phyloP scores from a whole-genome alignment of 2,797 vertebrate genomes.

The Galaxias olidus region DNA sequence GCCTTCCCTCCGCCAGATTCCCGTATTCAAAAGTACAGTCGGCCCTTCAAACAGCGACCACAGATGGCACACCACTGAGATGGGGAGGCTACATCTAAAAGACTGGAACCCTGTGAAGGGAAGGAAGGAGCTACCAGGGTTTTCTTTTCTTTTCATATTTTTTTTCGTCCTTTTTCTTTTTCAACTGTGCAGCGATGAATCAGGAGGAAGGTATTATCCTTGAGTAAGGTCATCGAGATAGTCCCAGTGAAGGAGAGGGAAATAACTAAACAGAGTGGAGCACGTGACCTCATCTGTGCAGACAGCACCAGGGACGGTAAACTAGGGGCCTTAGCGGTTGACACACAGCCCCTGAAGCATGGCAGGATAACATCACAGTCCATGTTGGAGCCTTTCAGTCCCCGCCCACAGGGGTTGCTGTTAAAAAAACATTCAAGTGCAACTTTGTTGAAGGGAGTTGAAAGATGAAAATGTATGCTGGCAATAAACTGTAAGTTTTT shows the following conservation, averaged over 20 bases:
- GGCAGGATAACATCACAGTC: slow-evolving; percentile 49
- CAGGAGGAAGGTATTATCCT: slow-evolving; percentile 40
- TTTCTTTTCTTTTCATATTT: background rate
- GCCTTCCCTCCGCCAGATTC: slow-evolving; percentile 20
- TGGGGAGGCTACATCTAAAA: slow-evolving; percentile 26
- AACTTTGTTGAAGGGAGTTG: slow-evolving; percentile 16
- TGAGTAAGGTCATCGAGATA: slow-evolving; percentile 60
- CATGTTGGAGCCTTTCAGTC: slow-evolving; percentile 48
- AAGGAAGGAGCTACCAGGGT: slow-evolving; percentile 9
- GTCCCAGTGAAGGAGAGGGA: slow-evolving; percentile 34
- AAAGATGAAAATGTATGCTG: too few relatives aligned
- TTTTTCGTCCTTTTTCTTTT: slow-evolving; percentile 18
- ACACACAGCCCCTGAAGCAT: slow-evolving; percentile 38
- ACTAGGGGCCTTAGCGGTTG: slow-evolving; percentile 40
- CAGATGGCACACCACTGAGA: slow-evolving; percentile 42
- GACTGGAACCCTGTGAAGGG: slow-evolving; percentile 9
- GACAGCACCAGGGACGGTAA: slow-evolving; percentile 43
- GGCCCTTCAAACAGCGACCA: slow-evolving; percentile 39
- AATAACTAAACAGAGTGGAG: slow-evolving; percentile 38
- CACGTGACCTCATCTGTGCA: slow-evolving; percentile 51
- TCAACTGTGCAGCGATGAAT: slow-evolving; percentile 5
- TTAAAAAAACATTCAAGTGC: slow-evolving; percentile 24
- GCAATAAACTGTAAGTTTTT: too few relatives aligned
- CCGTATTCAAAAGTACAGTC: slow-evolving; percentile 36
- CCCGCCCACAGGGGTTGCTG: slow-evolving; percentile 28